Evolutionary conservation across 2,888 invertebrate genomes (phyloP), one percentile per base, ranked within the genome.

Genomic region (Drosophila macrospina): DNA sequence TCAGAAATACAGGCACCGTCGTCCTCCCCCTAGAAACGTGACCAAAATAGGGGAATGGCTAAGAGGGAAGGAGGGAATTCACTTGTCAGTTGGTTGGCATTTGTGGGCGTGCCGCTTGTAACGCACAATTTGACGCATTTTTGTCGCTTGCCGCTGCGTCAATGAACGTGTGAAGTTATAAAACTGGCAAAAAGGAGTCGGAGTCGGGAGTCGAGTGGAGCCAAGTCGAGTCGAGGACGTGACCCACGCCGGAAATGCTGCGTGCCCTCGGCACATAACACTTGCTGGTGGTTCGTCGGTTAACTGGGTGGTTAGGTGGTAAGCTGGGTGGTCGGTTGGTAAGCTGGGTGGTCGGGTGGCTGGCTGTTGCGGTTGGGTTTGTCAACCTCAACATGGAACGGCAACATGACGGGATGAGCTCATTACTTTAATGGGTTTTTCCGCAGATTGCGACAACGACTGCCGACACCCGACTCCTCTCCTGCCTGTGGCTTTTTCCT

Each of bases 101-200:
- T 71, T 71, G 74, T 65, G 74, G 85, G 85, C 85, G 80, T 74
- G 74, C 59, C 72, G 68, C 69, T 76, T 66, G 64, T 70, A 82
- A 86, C 88, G 86, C 86, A 88, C 83, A 85, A 86, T 86, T 88
- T 86, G 79, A 86, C 80, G 87, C 87, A 74, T 70, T 82, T 80
- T 69, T 80, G 69, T 69, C 36, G 30, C 26, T 52, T 39, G 44
- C 20, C 50, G 26, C 66, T 54, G 57, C 47, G 37, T 63, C 55
- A 69, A 73, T 66, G 71, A 61, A 72, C 77, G 79, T 81, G 84
- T 69, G 66, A 73, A 61, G 67, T 63, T 68, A 50, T 42, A 67
- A 47, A 65, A 34, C 32, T 24, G 24, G 28, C 30, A 37, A 13
- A 41, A 15, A 26, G 45, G 28, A 45, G 47, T 32, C 7, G 47